Evolutionary conservation across 2,113 vertebrate species (phyloP).

Genomic region (Lepisosteus osseus): DNA sequence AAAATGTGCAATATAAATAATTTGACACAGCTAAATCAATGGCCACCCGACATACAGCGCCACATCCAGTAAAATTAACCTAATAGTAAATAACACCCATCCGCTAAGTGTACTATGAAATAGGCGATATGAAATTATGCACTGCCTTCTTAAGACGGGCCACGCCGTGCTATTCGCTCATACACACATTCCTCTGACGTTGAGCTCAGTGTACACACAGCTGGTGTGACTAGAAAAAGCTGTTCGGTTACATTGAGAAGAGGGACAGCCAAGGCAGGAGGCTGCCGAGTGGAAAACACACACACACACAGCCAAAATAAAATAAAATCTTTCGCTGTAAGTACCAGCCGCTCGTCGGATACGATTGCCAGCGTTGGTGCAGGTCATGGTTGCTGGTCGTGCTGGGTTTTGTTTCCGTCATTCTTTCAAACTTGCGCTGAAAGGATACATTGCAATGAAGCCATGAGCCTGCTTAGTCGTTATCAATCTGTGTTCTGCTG

Average conservation of each 20-base stretch:
- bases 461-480: not conserved
- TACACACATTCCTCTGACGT: slow-evolving; percentile 68
- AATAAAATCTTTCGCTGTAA: slow-evolving; percentile 47
- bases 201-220: slow-evolving; percentile 45
- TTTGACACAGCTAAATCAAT: too few relatives aligned
- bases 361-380: not conserved
- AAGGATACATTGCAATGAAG: slow-evolving; percentile 15
- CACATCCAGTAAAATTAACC: too few relatives aligned
- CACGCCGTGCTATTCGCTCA: slow-evolving; percentile 58
- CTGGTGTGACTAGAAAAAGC: slow-evolving; percentile 43
- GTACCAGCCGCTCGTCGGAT: slow-evolving; percentile 34
- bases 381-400: slow-evolving; percentile 18
- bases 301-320: not conserved
- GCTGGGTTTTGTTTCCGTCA: slow-evolving; percentile 31
- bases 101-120: slow-evolving; percentile 28
- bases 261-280: slow-evolving; percentile 39
- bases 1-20: too few relatives aligned
- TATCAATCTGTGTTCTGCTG: not conserved
- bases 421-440: slow-evolving; percentile 40
- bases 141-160: slow-evolving; percentile 54
- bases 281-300: slow-evolving; percentile 32
- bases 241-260: slow-evolving; percentile 51
- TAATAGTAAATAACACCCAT: too few relatives aligned
- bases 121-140: slow-evolving; percentile 54
- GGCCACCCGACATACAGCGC: too few relatives aligned